These are phyloP conservation scores for Pteronotus mesoamericanus DNA, from an alignment of 2,797 vertebrate species.

Conservation along the genomic window DNA sequence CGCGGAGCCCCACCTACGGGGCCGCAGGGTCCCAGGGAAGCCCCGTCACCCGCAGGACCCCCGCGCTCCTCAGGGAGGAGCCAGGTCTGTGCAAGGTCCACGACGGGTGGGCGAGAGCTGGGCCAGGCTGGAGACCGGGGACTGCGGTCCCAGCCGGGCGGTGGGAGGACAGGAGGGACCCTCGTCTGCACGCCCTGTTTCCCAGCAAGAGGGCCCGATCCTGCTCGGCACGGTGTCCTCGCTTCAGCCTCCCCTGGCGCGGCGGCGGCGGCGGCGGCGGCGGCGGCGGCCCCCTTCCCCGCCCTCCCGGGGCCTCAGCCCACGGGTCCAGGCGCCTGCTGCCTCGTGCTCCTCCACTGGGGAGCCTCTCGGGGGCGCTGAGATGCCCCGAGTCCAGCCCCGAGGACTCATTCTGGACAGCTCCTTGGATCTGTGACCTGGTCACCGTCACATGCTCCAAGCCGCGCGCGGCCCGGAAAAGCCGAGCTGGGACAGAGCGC, in stretches of 20 bases:
- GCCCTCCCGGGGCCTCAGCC: background rate
- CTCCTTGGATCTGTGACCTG: background rate
- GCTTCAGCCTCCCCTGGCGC: fast-evolving
- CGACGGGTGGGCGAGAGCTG: fast-evolving
- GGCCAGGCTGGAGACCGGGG: background rate
- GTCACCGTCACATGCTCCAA: background rate
- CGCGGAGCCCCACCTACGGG: background rate
- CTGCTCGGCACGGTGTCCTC: background rate
- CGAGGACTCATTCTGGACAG: background rate
- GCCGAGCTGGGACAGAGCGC: background rate
- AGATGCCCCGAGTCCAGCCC: background rate
- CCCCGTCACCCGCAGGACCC: background rate
- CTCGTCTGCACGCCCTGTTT: background rate
- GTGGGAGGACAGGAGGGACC: no score
- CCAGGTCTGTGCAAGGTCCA: background rate
- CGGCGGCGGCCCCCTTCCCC: fast-evolving
- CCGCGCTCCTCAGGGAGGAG: background rate
- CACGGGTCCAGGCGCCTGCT: background rate
- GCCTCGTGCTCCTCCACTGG: background rate
- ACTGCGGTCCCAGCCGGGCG: background rate
- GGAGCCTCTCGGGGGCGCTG: background rate
- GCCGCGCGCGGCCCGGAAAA: background rate
- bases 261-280: fast-evolving
- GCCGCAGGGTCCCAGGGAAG: background rate
- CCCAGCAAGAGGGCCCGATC: background rate